Conservation (phyloP, 2,888 invertebrate genomes). For the Graphium colonna region DNA sequence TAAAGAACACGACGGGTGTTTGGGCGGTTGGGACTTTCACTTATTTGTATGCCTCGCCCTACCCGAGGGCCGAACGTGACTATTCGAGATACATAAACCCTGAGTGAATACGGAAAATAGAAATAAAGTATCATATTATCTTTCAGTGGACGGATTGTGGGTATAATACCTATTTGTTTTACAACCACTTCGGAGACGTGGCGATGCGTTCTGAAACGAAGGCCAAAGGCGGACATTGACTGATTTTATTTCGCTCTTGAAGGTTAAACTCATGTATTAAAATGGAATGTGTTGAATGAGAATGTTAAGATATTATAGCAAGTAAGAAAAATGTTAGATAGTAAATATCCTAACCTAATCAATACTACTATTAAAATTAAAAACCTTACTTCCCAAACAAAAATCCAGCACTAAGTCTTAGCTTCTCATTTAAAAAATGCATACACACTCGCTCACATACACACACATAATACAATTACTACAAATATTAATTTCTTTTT, state of each 20-base stretch:
- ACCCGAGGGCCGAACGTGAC: slow-evolving; percentile 74
- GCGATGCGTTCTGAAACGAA: neutral
- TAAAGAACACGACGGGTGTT: slow-evolving; percentile 76
- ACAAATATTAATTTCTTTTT: no score
- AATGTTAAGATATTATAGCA: no score
- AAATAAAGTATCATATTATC: slow-evolving; percentile 79
- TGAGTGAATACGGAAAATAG: slow-evolving; percentile 80
- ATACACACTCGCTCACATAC: no score
- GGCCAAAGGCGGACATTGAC: neutral
- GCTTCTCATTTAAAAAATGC: no score
- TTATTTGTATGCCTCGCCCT: slow-evolving; percentile 79
- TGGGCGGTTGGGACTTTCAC: slow-evolving; percentile 74
- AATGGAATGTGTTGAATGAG: no score
- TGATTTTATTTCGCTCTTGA: neutral
- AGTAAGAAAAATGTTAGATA: no score
- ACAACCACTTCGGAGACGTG: slow-evolving; percentile 19
- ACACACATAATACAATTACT: no score
- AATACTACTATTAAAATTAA: no score
- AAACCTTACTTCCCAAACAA: no score
- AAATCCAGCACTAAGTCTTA: no score
- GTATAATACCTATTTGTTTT: slow-evolving; percentile 42
- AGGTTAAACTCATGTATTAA: no score
- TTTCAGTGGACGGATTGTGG: slow-evolving; percentile 72
- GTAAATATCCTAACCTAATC: no score
- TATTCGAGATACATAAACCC: slow-evolving; percentile 80